Evolutionary conservation across 2,113 vertebrate species (phyloP).

Genomic region (Scomber scombrus): DNA sequence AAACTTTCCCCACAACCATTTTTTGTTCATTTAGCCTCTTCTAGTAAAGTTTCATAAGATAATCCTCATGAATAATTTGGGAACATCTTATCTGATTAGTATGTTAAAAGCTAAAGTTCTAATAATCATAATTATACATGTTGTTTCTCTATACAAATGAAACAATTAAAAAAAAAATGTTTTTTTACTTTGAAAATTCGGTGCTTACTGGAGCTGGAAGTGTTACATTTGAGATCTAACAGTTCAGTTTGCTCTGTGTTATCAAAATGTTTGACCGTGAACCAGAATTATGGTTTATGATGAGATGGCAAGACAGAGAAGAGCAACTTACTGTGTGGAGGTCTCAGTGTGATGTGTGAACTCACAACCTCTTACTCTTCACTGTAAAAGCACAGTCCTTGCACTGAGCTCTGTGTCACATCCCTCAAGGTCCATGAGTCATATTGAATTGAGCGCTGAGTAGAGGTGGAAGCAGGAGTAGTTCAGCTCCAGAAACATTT

Average conservation of each 20-base stretch:
- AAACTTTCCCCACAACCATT: too few relatives aligned
- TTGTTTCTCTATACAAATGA: too few relatives aligned
- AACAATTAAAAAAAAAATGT: too few relatives aligned
- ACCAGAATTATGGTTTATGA: background rate
- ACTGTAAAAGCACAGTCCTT: slow-evolving; percentile 13
- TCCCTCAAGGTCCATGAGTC: slow-evolving; percentile 19
- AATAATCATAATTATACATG: too few relatives aligned
- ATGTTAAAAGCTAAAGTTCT: too few relatives aligned
- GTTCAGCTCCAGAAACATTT: slow-evolving; percentile 9
- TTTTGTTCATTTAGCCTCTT: background rate
- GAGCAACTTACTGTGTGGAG: too few relatives aligned
- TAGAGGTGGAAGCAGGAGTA: background rate
- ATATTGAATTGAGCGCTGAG: background rate
- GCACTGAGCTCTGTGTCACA: background rate
- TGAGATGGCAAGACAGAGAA: background rate
- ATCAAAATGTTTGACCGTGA: background rate
- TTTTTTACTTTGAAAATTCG: too few relatives aligned
- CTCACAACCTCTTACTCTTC: background rate
- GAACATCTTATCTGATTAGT: too few relatives aligned
- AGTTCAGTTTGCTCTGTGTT: background rate
- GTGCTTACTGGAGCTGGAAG: too few relatives aligned
- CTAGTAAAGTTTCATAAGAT: background rate
- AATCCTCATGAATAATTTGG: too few relatives aligned
- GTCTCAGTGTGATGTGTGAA: background rate
- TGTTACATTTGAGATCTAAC: too few relatives aligned